Conservation (phyloP, 2,888 invertebrate genomes). For the Oegoconia quadripuncta region DNA sequence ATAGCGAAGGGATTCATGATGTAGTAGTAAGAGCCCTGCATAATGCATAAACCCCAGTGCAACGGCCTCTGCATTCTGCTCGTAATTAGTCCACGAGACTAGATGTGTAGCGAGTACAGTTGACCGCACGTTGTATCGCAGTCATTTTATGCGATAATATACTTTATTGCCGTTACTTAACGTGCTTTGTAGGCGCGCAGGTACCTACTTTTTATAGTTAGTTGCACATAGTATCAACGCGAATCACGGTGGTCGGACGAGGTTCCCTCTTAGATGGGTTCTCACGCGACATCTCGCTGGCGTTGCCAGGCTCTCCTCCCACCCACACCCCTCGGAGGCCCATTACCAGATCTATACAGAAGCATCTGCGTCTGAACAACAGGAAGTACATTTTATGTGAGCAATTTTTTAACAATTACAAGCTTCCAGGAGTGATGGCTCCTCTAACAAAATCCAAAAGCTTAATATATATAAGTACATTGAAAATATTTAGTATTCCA, state of each 20-base stretch:
- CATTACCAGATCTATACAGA: slow-evolving; percentile 7
- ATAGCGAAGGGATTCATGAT: slow-evolving; percentile 21
- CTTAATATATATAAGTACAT: no score
- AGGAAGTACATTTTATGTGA: slow-evolving; percentile 12
- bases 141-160: background rate
- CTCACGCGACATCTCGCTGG: slow-evolving; percentile 11
- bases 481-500: no score
- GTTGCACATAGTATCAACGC: slow-evolving; percentile 3
- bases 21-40: slow-evolving; percentile 25
- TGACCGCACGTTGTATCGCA: background rate
- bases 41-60: slow-evolving; percentile 52
- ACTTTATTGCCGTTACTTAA: background rate
- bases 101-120: slow-evolving; percentile 18
- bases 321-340: slow-evolving; percentile 5
- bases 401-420: slow-evolving; percentile 9
- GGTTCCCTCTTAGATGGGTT: slow-evolving; percentile 5
- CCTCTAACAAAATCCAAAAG: no score
- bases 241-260: slow-evolving; percentile 6
- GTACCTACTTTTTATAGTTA: background rate
- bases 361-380: slow-evolving; percentile 7
- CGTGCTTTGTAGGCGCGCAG: background rate
- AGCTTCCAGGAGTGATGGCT: no score
- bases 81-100: slow-evolving; percentile 47
- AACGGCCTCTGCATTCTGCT: slow-evolving; percentile 54
- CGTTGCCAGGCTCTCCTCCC: slow-evolving; percentile 4